These are phyloP conservation scores for Tuta absoluta DNA, from an alignment of 2,888 invertebrate species.

Conservation along the genomic window DNA sequence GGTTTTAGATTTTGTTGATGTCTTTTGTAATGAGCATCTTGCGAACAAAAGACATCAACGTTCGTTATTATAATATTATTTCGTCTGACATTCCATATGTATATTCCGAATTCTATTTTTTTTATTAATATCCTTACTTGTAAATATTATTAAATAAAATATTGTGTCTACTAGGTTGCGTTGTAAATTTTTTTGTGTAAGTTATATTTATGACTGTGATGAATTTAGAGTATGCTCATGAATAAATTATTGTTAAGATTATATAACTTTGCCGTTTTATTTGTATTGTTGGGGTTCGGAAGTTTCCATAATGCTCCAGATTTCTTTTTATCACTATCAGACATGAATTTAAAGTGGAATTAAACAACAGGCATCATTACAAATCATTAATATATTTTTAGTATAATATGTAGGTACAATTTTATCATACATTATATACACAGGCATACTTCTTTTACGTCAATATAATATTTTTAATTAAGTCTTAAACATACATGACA, in stretches of 20 bases:
- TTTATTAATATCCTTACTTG: background rate
- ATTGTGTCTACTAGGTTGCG: background rate
- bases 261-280: background rate
- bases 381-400: slow-evolving; percentile 70
- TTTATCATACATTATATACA: slow-evolving; percentile 74
- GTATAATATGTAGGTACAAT: slow-evolving; percentile 65
- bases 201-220: slow-evolving; percentile 57
- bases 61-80: background rate
- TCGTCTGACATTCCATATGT: background rate
- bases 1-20: background rate
- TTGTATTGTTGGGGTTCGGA: background rate
- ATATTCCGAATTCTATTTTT: background rate
- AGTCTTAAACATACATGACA: slow-evolving; percentile 53
- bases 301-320: background rate
- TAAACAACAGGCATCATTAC: slow-evolving; percentile 42
- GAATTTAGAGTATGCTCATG: slow-evolving; percentile 32
- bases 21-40: background rate
- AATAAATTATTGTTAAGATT: slow-evolving; percentile 38
- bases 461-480: slow-evolving; percentile 43
- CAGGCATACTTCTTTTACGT: slow-evolving; percentile 44
- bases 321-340: background rate
- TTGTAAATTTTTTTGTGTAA: slow-evolving; percentile 20
- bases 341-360: background rate
- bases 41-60: slow-evolving; percentile 3
- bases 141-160: background rate